These are phyloP conservation scores for Yponomeuta cagnagella DNA, from an alignment of 2,888 invertebrate species.

Conservation along the genomic window DNA sequence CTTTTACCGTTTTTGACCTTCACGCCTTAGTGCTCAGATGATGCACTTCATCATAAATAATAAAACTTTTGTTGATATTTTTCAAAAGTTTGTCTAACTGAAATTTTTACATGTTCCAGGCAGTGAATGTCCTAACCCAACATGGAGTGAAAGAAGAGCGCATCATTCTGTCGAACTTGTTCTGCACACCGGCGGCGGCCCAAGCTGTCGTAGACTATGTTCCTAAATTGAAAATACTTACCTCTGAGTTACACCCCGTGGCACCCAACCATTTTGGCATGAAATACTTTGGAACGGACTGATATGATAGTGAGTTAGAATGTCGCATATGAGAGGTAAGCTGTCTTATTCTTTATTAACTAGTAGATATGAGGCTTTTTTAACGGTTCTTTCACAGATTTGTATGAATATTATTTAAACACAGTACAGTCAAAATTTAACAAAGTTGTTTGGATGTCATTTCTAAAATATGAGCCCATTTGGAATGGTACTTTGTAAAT, in stretches of 20 bases:
- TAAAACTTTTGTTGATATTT: too few relatives aligned
- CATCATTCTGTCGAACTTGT: constrained; percentile 97
- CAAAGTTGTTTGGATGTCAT: too few relatives aligned
- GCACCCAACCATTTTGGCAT: constrained; percentile 99
- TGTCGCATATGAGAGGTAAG: background rate
- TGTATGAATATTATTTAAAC: too few relatives aligned
- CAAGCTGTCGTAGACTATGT: constrained; percentile 89
- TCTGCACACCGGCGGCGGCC: constrained; percentile 95
- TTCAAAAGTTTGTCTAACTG: too few relatives aligned
- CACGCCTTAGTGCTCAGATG: too few relatives aligned
- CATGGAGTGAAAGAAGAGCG: constrained; percentile 95
- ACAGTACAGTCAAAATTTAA: too few relatives aligned
- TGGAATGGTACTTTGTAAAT: too few relatives aligned
- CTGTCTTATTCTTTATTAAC: background rate
- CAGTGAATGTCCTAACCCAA: constrained; percentile 94
- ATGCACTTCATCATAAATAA: too few relatives aligned
- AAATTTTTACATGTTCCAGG: constrained; percentile 67
- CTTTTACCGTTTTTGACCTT: too few relatives aligned
- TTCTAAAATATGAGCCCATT: too few relatives aligned
- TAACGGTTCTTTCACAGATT: too few relatives aligned
- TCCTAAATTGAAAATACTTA: constrained; percentile 94
- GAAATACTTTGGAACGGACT: constrained; percentile 99
- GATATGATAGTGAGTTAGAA: constrained; percentile 37
- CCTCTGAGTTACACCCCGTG: constrained; percentile 95
- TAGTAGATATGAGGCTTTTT: too few relatives aligned